phyloP scores from a whole-genome alignment of 2,113 vertebrate species.

The Neotoma lepida region DNA sequence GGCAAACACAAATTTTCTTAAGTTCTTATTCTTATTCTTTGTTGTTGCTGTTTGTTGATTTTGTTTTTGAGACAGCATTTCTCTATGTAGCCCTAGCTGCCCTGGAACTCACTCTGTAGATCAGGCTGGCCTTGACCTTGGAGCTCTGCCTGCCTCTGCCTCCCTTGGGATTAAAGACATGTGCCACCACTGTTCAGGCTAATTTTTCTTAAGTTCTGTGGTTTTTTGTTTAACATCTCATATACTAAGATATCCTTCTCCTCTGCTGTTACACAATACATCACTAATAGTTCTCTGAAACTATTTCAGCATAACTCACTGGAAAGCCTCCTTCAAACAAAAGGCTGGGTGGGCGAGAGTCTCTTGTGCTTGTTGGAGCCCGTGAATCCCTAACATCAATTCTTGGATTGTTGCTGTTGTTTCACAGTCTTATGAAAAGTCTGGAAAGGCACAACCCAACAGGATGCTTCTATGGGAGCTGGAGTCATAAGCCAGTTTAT shows the following conservation, averaged over 20 bases:
- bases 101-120: too few relatives aligned
- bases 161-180: too few relatives aligned
- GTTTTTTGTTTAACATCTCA: background rate
- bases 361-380: background rate
- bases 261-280: fast-evolving
- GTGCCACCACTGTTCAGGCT: too few relatives aligned
- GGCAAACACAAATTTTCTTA: background rate
- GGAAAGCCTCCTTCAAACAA: background rate
- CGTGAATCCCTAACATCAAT: background rate
- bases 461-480: background rate
- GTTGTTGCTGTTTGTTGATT: background rate
- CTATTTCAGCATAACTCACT: background rate
- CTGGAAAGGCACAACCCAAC: background rate
- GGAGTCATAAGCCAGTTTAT: background rate
- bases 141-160: too few relatives aligned
- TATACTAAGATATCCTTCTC: background rate
- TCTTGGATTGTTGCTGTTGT: background rate
- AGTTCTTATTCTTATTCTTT: background rate
- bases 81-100: too few relatives aligned
- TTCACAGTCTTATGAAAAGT: background rate
- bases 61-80: too few relatives aligned
- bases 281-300: background rate
- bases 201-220: too few relatives aligned
- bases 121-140: too few relatives aligned
- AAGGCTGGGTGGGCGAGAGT: too few relatives aligned